Evolutionary conservation across 2,888 invertebrate species (phyloP), one percentile per base, ranked within the genome.

Genomic region (Cheilosia scutellata): DNA sequence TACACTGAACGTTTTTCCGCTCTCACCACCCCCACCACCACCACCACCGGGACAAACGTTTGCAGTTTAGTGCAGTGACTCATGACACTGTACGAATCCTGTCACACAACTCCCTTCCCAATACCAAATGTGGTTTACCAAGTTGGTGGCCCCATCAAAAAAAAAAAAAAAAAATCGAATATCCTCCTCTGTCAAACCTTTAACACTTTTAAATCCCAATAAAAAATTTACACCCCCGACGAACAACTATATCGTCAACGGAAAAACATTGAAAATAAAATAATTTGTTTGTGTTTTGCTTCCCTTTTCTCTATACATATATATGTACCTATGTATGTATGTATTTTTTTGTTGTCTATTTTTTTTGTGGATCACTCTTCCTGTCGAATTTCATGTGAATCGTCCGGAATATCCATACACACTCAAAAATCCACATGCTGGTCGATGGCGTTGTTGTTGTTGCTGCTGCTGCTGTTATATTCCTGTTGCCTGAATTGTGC

Each of bases 171-270:
- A 60, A 51, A 57, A 58, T 51, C 37, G 4, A 16, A 51, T 29
- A 62, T 31, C 37, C 6, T 27, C 25, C 49, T 29, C 40, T 33
- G 31, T 25, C 53, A 66, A 51, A 72, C 71, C 71, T 44, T 77
- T 77, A 82, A 82, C 86, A 86, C 82, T 86, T 82, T 82, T 86
- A 86, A 86, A 77, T 86, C 86, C 76, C 77, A 72, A 86, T 86
- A 82, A 86, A 86, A 86, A 82, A 86, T 82, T 77, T 86, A 80
- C 82, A 76, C 72, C 72, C 65, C 55, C 76, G 31, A 68, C 76
- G 71, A 80, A 86, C 31, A 11, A 49, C n/a, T 70, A 37, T 71
- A 72, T 70, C 74, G 74, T 71, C 66, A 76, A 80, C 66, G 68
- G 75, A 60, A 79, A 70, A 82, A 74, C 82, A 86, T 86, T 82